phyloP scores from a whole-genome alignment of 2,888 invertebrate species.

The Lymantria monacha region DNA sequence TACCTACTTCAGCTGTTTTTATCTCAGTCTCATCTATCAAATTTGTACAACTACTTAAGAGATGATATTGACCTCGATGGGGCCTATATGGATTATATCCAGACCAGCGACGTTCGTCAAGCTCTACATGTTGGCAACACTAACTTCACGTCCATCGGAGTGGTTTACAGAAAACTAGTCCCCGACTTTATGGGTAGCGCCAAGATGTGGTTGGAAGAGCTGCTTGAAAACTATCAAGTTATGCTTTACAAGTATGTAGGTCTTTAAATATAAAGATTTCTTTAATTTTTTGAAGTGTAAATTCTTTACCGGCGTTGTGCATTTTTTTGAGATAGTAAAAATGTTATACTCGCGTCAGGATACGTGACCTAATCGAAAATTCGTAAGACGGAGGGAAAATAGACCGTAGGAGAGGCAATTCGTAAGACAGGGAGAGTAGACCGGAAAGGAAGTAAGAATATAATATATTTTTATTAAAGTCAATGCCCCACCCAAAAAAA shows the following conservation, averaged over 20 bases:
- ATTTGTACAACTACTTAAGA: constrained; percentile 75
- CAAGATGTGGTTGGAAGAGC: constrained; percentile 78
- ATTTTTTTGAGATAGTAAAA: too few relatives aligned
- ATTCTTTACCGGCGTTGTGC: too few relatives aligned
- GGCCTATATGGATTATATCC: constrained; percentile 67
- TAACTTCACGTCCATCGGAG: constrained; percentile 74
- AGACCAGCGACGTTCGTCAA: constrained; percentile 65
- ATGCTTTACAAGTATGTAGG: constrained; percentile 82
- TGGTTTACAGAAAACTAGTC: constrained; percentile 75
- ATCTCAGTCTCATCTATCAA: constrained; percentile 64
- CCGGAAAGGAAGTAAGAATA: too few relatives aligned
- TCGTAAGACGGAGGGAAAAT: too few relatives aligned
- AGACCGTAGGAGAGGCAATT: too few relatives aligned
- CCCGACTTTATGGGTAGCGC: constrained; percentile 82
- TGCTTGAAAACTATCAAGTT: constrained; percentile 79
- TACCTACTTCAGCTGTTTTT: constrained; percentile 70
- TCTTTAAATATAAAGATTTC: not conserved
- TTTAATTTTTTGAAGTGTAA: too few relatives aligned
- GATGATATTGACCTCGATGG: constrained; percentile 66
- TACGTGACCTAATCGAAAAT: too few relatives aligned
- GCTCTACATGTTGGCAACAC: constrained; percentile 79
- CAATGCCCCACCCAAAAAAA: too few relatives aligned
- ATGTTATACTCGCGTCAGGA: too few relatives aligned
- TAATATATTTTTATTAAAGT: too few relatives aligned
- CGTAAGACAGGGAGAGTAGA: too few relatives aligned